Conservation (phyloP, 1,140 invertebrate genomes). For the Drosophila arizonae region DNA sequence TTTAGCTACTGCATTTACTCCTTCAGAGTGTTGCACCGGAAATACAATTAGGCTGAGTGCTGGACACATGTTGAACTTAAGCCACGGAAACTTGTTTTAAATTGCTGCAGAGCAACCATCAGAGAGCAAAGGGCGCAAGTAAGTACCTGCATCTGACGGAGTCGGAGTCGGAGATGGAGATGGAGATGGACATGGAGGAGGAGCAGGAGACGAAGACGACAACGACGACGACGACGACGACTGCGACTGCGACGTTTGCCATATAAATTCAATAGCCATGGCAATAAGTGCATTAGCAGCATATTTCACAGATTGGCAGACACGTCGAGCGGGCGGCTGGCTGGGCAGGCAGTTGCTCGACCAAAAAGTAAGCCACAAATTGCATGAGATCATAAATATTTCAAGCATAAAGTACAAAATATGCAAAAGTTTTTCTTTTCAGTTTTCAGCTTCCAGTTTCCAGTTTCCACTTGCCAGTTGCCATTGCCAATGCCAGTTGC, state of each 20-base stretch:
- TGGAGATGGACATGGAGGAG: conserved; percentile 5
- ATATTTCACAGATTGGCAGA: conserved; percentile 81
- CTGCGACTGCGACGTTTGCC: conserved; percentile 41
- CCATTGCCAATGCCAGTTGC: conserved; percentile 16
- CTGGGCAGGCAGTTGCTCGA: conserved; percentile 54
- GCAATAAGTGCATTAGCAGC: conserved; percentile 81
- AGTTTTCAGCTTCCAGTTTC: conserved; percentile 14
- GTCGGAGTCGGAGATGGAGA: conserved; percentile 26
- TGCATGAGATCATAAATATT: conserved; percentile 81
- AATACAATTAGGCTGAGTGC: conserved; percentile 71
- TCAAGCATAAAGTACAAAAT: conserved; percentile 81
- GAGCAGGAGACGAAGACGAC: too few relatives aligned
- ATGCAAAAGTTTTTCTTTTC: conserved; percentile 72
- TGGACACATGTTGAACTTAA: conserved; percentile 22
- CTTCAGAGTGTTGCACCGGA: conserved; percentile 31
- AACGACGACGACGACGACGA: too few relatives aligned
- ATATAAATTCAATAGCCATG: conserved; percentile 78
- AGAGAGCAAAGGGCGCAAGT: conserved; percentile 45
- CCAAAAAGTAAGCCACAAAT: conserved; percentile 79
- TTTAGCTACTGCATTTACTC: neutral
- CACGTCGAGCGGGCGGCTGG: conserved; percentile 62
- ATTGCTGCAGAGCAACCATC: conserved; percentile 48
- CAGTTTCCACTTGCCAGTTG: conserved; percentile 39
- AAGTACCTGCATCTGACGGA: neutral
- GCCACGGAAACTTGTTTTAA: conserved; percentile 54